phyloP scores from a whole-genome alignment of 2,113 vertebrate genomes.

The Nothoprocta perdicaria region DNA sequence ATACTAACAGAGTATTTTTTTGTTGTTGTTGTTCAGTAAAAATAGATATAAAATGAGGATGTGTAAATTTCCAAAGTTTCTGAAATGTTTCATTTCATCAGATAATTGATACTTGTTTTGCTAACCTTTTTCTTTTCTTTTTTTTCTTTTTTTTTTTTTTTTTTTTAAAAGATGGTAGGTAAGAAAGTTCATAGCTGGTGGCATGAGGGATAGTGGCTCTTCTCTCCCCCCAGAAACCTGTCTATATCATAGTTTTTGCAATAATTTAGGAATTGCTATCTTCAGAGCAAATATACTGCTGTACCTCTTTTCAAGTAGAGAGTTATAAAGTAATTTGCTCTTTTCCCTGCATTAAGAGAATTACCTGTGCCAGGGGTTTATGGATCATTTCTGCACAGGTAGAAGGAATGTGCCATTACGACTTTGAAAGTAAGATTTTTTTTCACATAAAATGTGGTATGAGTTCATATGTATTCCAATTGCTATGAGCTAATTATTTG shows the following conservation, averaged over 20 bases:
- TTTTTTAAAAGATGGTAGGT: neutral
- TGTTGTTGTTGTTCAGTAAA: constrained; percentile 37
- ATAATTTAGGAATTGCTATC: neutral
- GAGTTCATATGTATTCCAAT: rapidly evolving
- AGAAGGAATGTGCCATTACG: neutral
- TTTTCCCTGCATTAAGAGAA: neutral
- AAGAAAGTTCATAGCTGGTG: neutral
- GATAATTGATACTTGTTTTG: neutral
- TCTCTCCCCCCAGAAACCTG: neutral
- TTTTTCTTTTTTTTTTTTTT: neutral
- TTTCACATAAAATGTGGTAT: neutral
- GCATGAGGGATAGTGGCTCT: neutral
- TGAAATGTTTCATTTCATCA: neutral
- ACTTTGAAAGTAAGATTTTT: neutral
- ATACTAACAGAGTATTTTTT: constrained; percentile 32
- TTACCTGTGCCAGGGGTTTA: rapidly evolving
- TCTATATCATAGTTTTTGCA: neutral
- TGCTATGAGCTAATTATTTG: rapidly evolving
- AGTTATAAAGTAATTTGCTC: neutral
- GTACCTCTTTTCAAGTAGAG: neutral
- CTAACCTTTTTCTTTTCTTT: neutral
- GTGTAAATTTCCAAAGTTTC: neutral
- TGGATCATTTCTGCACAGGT: neutral
- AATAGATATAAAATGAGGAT: neutral
- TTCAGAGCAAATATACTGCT: neutral